Percentiles rank a stretch among this genome's conserved stretches.
Conservation (phyloP, 2,888 invertebrate species). For the Odontocolon sp. region DNA sequence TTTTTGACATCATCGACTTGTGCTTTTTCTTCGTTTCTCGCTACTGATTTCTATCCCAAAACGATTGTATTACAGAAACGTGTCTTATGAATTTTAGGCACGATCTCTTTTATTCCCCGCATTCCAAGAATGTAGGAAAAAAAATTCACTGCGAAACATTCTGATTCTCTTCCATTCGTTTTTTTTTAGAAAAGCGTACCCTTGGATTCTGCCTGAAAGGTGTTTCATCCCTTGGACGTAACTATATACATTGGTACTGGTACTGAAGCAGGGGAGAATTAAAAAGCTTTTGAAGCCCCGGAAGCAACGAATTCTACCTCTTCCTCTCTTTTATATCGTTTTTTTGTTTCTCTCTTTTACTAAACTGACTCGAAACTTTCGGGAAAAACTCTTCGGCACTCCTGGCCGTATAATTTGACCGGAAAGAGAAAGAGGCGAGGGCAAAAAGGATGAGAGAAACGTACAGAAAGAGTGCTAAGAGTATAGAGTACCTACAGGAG, state of each 20-base stretch:
- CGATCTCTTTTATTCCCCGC: too few species aligned
- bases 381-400: constrained; percentile 49
- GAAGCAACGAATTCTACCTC: constrained; percentile 61
- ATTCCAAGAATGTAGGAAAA: too few species aligned
- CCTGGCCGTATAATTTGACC: constrained; percentile 55
- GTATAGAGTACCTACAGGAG: constrained; percentile 14
- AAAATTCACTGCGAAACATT: background rate
- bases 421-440: background rate
- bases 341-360: constrained; percentile 36
- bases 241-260: background rate
- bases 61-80: too few species aligned
- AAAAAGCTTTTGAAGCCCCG: constrained; percentile 68
- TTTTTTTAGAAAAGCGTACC: too few species aligned
- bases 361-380: constrained; percentile 54
- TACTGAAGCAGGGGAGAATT: constrained; percentile 59
- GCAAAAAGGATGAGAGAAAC: constrained; percentile 24
- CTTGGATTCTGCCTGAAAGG: too few species aligned
- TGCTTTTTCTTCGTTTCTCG: background rate
- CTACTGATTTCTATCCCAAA: too few species aligned
- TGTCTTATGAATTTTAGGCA: too few species aligned
- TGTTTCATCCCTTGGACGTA: background rate
- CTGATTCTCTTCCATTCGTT: constrained; percentile 43
- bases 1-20: constrained; percentile 33
- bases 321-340: background rate
- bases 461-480: background rate